Evolutionary conservation across 2,888 invertebrate genomes (phyloP).

Genomic region (Tetragonisca angustula): DNA sequence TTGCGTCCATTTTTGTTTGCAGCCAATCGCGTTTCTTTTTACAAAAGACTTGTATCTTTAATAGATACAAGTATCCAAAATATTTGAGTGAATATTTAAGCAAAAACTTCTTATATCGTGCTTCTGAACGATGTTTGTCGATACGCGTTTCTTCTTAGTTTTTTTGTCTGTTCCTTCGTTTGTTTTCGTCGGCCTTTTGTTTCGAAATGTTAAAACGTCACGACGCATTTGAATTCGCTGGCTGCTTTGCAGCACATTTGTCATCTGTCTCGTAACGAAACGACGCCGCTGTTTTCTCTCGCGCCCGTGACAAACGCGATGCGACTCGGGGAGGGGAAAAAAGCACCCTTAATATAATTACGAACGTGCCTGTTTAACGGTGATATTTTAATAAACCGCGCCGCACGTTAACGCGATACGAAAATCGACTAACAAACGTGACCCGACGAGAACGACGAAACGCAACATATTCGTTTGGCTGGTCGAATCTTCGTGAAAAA

Average conservation of each 20-base stretch:
- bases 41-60: not conserved
- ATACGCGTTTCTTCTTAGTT: not conserved
- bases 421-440: conserved; percentile 2
- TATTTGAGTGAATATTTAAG: too few species aligned
- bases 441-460: not conserved
- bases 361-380: conserved; percentile 11
- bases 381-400: conserved; percentile 29
- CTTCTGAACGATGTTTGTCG: not conserved
- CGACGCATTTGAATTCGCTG: conserved; percentile 12
- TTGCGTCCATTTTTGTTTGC: too few species aligned
- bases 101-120: too few species aligned
- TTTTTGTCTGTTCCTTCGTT: not conserved
- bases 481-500: not conserved
- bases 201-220: conserved; percentile 24
- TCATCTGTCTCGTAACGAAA: conserved; percentile 28
- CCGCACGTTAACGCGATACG: too few species aligned
- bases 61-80: not conserved
- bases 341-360: conserved; percentile 24
- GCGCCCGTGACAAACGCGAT: conserved; percentile 4
- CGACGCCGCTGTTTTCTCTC: not conserved
- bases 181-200: not conserved
- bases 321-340: not conserved
- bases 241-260: conserved; percentile 5
- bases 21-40: too few species aligned
- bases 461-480: not conserved